These are phyloP conservation scores for Athene cunicularia DNA, from an alignment of 2,113 vertebrate genomes.

Conservation along the genomic window DNA sequence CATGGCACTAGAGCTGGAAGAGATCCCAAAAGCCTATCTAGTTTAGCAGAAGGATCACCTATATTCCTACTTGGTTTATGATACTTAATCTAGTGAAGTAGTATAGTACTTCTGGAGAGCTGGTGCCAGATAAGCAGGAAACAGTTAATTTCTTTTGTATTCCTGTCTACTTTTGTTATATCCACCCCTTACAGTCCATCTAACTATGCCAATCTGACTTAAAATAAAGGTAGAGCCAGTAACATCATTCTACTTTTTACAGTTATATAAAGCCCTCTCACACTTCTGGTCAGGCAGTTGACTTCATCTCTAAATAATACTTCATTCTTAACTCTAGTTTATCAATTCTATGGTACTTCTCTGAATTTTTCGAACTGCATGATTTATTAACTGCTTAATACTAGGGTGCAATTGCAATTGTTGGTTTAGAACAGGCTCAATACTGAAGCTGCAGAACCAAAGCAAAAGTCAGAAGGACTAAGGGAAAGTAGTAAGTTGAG, in stretches of 20 bases:
- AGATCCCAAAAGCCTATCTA: neutral
- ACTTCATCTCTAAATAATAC: neutral
- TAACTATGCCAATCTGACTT: neutral
- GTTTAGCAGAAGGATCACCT: neutral
- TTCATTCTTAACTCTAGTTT: neutral
- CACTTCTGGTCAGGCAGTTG: neutral
- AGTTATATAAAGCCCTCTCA: neutral
- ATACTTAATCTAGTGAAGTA: neutral
- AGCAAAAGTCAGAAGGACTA: neutral
- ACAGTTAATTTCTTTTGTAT: neutral
- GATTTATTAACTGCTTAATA: neutral
- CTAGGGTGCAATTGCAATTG: neutral
- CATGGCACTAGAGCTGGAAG: neutral
- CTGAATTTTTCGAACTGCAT: neutral
- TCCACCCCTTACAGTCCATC: neutral
- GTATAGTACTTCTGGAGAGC: neutral
- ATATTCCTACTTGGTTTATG: neutral
- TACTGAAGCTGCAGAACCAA: neutral
- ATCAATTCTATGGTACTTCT: neutral
- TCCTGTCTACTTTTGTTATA: neutral
- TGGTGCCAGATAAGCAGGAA: neutral
- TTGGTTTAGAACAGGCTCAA: neutral
- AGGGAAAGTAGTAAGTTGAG: neutral
- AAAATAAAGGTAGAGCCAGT: neutral
- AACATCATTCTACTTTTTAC: neutral